Evolutionary conservation across 2,888 invertebrate species (phyloP).

Genomic region (Entomobrya proxima): DNA sequence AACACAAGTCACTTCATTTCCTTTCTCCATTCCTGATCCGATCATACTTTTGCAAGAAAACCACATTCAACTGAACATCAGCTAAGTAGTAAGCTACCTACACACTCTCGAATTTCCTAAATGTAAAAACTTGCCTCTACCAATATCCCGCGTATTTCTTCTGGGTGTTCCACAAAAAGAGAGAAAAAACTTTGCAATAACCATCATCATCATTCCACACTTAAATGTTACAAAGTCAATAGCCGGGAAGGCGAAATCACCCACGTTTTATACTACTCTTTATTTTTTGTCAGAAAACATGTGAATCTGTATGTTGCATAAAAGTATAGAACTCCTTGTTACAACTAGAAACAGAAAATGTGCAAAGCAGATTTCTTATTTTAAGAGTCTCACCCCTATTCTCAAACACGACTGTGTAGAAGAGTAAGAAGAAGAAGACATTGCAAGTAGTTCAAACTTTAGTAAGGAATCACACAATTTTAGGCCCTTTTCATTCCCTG

Average conservation of each 20-base stretch:
- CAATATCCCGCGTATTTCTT: not conserved
- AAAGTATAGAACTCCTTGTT: no score
- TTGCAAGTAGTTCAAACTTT: not conserved
- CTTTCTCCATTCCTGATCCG: constrained; percentile 25
- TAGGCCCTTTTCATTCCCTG: not conserved
- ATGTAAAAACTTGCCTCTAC: not conserved
- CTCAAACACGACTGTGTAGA: not conserved
- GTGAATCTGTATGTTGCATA: not conserved
- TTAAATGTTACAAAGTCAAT: constrained; percentile 47
- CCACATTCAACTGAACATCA: not conserved
- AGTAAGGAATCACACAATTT: not conserved
- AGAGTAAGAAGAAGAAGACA: not conserved
- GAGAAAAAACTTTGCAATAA: constrained; percentile 60
- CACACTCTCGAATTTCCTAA: not conserved
- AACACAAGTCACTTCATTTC: constrained; percentile 23
- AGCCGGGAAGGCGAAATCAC: constrained; percentile 16
- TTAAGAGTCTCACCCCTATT: not conserved
- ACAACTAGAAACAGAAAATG: constrained; percentile 12
- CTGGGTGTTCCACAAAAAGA: not conserved
- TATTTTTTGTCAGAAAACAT: not conserved
- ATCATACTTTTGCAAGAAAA: not conserved
- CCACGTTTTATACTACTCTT: not conserved
- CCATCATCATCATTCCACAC: constrained; percentile 51
- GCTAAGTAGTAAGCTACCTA: not conserved
- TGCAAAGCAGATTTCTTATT: constrained; percentile 39